Evolutionary conservation across 2,888 invertebrate genomes (phyloP), one percentile per base, ranked within the genome.

Genomic region (Clunio marinus): DNA sequence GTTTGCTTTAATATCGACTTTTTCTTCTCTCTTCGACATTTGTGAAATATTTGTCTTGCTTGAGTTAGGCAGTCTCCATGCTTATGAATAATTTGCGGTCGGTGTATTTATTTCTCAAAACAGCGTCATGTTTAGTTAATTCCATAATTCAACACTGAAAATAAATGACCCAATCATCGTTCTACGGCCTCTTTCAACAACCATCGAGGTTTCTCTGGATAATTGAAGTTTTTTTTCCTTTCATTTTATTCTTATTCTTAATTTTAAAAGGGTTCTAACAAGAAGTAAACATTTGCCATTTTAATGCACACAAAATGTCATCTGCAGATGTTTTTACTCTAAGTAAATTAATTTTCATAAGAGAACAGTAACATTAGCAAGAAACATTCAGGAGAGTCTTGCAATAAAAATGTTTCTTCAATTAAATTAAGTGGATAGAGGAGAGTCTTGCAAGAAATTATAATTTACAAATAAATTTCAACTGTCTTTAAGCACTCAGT

Each of bases 61-160:
- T n/a, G n/a, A n/a, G n/a, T n/a, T n/a, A n/a, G n/a, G 8, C 32
- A 32, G 5, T 32, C 32, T 32, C 32, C 51, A 51, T 66, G 71
- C 69, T 70, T 70, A 68, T 46, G 65, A 65, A 69, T 69, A 69
- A 55, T 67, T 66, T 46, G 46, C 69, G 70, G 65, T 70, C 41
- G 58, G 35, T 20, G 46, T 46, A 46, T 17, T 15, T 46, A 46
- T 32, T 32, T 32, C 32, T 32, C 32, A 32, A 32, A 32, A 32
- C 8, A 7, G 8, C 32, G 32, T 32, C 32, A 32, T 32, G 32
- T 32, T 32, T 32, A 32, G 5, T 32, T 32, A 32, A 32, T 32
- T 7, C 8, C 32, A 32, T 32, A 7, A 32, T 32, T 4, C 32
- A 32, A 32, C 32, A n/a, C n/a, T n/a, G 32, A 32, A 32, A 32